These are phyloP conservation scores for Erebia aethiops DNA, from an alignment of 2,888 invertebrate genomes.

Conservation along the genomic window DNA sequence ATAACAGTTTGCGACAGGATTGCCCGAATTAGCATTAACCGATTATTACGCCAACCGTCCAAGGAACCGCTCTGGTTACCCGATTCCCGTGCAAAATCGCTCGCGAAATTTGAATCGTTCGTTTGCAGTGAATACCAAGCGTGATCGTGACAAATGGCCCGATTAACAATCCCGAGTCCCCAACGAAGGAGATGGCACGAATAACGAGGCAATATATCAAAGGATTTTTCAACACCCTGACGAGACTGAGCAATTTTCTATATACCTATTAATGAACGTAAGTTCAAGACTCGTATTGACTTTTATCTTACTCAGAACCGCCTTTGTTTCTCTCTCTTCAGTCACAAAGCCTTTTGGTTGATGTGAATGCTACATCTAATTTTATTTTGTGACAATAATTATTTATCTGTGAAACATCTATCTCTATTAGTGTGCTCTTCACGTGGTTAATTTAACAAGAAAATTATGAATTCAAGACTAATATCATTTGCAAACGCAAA, in stretches of 20 bases:
- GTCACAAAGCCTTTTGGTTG: not conserved
- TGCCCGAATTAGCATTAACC: constrained; percentile 33
- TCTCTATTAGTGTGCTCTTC: not conserved
- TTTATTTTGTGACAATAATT: not conserved
- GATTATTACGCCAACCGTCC: constrained; percentile 39
- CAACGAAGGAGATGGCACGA: constrained; percentile 74
- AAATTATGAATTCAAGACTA: too few relatives aligned
- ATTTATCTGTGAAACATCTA: not conserved
- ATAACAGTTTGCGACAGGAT: constrained; percentile 30
- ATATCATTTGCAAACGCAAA: not conserved
- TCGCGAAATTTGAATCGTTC: constrained; percentile 70
- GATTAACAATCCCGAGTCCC: constrained; percentile 76
- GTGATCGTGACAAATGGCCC: constrained; percentile 79
- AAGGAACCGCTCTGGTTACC: constrained; percentile 44
- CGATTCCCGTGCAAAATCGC: constrained; percentile 60
- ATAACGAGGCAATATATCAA: constrained; percentile 81
- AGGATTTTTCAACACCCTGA: constrained; percentile 74
- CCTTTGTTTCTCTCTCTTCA: not conserved
- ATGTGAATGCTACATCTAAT: not conserved
- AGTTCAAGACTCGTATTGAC: constrained; percentile 29
- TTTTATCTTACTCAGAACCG: constrained; percentile 21
- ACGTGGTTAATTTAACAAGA: not conserved
- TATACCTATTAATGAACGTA: constrained; percentile 58
- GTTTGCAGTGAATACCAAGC: constrained; percentile 67
- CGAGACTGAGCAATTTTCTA: constrained; percentile 61